phyloP scores from a whole-genome alignment of 2,888 invertebrate genomes.

The Elgonia sp. region DNA sequence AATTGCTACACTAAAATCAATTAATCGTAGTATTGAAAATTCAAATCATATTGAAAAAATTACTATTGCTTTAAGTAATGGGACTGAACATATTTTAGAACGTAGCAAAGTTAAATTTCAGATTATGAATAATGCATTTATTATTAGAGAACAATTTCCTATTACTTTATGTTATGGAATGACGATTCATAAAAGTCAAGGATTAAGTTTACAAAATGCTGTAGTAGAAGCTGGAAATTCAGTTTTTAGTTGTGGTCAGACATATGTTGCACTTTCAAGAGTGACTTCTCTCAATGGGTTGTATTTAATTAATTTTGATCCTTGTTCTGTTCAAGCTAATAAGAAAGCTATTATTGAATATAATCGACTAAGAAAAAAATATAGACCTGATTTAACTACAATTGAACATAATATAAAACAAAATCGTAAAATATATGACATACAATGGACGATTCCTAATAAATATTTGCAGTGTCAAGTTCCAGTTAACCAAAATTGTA shows the following conservation, averaged over 20 bases:
- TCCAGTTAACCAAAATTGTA: not conserved
- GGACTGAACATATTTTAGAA: not conserved
- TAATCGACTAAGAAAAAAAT: not conserved
- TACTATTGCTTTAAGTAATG: not conserved
- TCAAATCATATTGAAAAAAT: not conserved
- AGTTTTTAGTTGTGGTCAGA: too few relatives aligned
- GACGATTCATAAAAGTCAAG: not conserved
- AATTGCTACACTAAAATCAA: not conserved
- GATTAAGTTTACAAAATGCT: not conserved
- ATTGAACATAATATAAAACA: slow-evolving; percentile 78
- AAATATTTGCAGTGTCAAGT: slow-evolving; percentile 32
- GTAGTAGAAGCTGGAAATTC: not conserved
- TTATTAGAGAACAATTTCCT: not conserved
- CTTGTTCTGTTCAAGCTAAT: not conserved
- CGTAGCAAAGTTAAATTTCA: not conserved
- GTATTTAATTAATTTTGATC: slow-evolving; percentile 4
- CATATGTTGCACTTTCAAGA: too few relatives aligned
- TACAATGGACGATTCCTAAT: slow-evolving; percentile 27
- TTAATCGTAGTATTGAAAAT: not conserved
- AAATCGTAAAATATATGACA: slow-evolving; percentile 47
- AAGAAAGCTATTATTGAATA: not conserved
- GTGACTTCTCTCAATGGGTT: too few relatives aligned
- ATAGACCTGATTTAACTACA: slow-evolving; percentile 69
- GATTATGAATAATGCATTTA: not conserved
- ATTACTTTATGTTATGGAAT: not conserved